Conservation (phyloP, 1,140 invertebrate genomes). For the Trichoplusia ni region DNA sequence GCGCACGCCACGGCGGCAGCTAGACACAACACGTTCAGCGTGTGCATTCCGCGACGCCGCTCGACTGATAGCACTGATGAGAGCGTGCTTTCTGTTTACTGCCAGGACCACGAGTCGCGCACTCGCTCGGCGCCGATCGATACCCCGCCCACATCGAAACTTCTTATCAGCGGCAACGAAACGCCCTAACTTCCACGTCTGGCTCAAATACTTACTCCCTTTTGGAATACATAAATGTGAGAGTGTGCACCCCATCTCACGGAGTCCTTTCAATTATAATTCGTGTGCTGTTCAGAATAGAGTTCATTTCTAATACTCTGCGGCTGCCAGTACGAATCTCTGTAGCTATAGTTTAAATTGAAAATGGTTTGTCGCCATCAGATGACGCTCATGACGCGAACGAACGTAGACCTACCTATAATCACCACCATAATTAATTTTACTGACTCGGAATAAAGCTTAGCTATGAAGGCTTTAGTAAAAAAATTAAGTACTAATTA, state of each 20-base stretch:
- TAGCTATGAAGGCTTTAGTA: too few relatives aligned
- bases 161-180: slow-evolving; percentile 30
- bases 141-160: slow-evolving; percentile 67
- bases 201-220: slow-evolving; percentile 1
- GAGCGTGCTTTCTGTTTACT: slow-evolving; percentile 56
- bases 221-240: neutral
- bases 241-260: slow-evolving; percentile 18
- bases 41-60: slow-evolving; percentile 51
- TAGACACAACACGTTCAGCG: slow-evolving; percentile 47
- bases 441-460: too few relatives aligned
- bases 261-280: slow-evolving; percentile 27
- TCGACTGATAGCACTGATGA: slow-evolving; percentile 28
- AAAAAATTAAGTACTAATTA: too few relatives aligned
- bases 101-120: slow-evolving; percentile 46
- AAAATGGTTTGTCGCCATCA: neutral
- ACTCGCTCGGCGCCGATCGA: slow-evolving; percentile 65
- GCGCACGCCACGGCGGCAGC: slow-evolving; percentile 51
- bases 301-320: slow-evolving; percentile 15
- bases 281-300: slow-evolving; percentile 30
- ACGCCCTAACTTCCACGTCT: slow-evolving; percentile 42
- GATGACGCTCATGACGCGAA: neutral
- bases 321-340: slow-evolving; percentile 16
- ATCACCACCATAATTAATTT: neutral
- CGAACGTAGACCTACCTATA: neutral
- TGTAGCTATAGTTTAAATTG: slow-evolving; percentile 14